Percentiles rank a stretch among this genome's conserved stretches.
phyloP scores from a whole-genome alignment of 2,888 invertebrate genomes.

The Lepidochrysops patricia region DNA sequence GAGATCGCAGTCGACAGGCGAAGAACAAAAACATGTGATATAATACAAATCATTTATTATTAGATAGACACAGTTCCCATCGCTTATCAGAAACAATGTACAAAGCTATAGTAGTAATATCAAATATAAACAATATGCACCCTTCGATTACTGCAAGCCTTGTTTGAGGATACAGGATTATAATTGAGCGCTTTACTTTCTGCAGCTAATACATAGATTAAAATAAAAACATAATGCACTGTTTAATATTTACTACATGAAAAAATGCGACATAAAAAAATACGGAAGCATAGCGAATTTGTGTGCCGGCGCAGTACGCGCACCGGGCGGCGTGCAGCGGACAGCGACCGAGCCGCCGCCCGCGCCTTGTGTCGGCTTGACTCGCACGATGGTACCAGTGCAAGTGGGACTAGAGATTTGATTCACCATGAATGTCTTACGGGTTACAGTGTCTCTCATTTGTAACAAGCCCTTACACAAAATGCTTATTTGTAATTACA shows the following conservation, averaged over 20 bases:
- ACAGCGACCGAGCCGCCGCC: neutral
- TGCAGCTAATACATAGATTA: slow-evolving; percentile 63
- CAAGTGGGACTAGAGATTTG: slow-evolving; percentile 82
- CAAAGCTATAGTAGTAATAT: slow-evolving; percentile 80
- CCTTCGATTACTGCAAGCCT: slow-evolving; percentile 74
- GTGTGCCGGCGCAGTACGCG: slow-evolving; percentile 27
- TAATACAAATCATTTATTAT: slow-evolving; percentile 83
- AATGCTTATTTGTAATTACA: slow-evolving; percentile 72
- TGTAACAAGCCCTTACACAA: slow-evolving; percentile 77
- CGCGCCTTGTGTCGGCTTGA: slow-evolving; percentile 35
- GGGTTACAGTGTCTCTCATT: slow-evolving; percentile 78
- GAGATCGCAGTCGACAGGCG: too few species aligned
- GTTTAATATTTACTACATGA: slow-evolving; percentile 67
- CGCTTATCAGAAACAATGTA: slow-evolving; percentile 82
- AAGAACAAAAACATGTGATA: slow-evolving; percentile 48
- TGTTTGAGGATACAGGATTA: slow-evolving; percentile 66
- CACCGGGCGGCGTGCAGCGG: neutral
- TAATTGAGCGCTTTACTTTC: slow-evolving; percentile 72
- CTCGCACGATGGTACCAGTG: slow-evolving; percentile 75
- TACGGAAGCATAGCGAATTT: slow-evolving; percentile 64
- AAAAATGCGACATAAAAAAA: slow-evolving; percentile 65
- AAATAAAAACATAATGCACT: slow-evolving; percentile 70
- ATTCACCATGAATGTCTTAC: slow-evolving; percentile 71
- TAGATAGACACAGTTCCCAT: slow-evolving; percentile 82
- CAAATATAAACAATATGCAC: slow-evolving; percentile 76